Conservation (phyloP, 2,888 invertebrate species). For the Sinopyrophorus schimmeli region DNA sequence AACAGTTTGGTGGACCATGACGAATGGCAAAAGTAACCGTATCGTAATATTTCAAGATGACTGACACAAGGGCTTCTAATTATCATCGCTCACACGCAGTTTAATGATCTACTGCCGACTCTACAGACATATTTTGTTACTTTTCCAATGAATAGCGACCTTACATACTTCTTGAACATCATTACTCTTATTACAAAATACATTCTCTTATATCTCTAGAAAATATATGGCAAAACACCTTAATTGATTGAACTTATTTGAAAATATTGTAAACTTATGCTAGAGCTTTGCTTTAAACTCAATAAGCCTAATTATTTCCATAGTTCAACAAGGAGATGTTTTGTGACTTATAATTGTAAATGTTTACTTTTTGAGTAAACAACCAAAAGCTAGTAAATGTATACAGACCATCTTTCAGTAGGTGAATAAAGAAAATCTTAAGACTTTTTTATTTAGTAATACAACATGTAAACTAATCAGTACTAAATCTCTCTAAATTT, state of each 20-base stretch:
- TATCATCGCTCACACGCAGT: slow-evolving; percentile 19
- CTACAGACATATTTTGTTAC: slow-evolving; percentile 13
- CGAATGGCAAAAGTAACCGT: slow-evolving; percentile 25
- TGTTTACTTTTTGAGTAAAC: slow-evolving; percentile 25
- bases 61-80: slow-evolving; percentile 29
- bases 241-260: too few species aligned
- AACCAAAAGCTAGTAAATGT: too few species aligned
- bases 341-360: slow-evolving; percentile 25
- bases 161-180: background rate
- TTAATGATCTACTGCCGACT: slow-evolving; percentile 18
- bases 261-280: too few species aligned
- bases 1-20: slow-evolving; percentile 23
- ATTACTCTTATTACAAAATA: too few species aligned
- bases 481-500: too few species aligned
- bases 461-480: too few species aligned
- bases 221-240: too few species aligned
- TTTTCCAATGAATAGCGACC: slow-evolving; percentile 5
- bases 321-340: slow-evolving; percentile 13
- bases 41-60: slow-evolving; percentile 27
- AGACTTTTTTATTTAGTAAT: too few species aligned
- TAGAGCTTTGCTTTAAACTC: too few species aligned
- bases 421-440: background rate
- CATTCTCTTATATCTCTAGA: too few species aligned
- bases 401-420: slow-evolving; percentile 16
- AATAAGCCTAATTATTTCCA: too few species aligned